These are phyloP conservation scores for Aythya baeri DNA, from an alignment of 2,113 vertebrate genomes.

Conservation along the genomic window DNA sequence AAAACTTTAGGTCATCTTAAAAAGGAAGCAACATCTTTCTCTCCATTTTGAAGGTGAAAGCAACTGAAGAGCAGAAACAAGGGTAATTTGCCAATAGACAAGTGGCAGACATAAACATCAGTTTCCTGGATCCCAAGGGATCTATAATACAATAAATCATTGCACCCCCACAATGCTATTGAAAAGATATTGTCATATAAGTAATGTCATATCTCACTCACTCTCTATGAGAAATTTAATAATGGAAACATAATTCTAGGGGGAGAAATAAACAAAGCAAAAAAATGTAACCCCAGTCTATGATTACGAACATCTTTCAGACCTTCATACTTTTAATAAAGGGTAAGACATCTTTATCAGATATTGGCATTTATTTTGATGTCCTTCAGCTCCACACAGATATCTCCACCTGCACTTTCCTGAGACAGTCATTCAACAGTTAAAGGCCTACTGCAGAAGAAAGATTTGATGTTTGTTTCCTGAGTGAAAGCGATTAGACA, in stretches of 20 bases:
- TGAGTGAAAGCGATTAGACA: not conserved
- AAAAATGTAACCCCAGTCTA: not conserved
- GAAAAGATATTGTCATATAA: not conserved
- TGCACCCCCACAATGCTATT: not conserved
- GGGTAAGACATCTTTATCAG: not conserved
- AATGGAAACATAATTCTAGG: not conserved
- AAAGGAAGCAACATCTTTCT: not conserved
- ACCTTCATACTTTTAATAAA: not conserved
- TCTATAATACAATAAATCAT: not conserved
- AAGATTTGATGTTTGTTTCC: not conserved
- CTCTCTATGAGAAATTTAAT: not conserved
- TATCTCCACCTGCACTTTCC: not conserved
- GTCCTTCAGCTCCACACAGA: not conserved
- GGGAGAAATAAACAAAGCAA: rapidly evolving
- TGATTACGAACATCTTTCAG: not conserved
- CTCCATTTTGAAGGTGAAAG: not conserved
- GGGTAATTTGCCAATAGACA: not conserved
- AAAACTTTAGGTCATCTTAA: not conserved
- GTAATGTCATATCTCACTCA: not conserved
- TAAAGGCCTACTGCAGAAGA: not conserved
- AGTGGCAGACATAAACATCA: not conserved
- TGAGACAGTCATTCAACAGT: not conserved
- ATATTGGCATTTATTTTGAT: not conserved
- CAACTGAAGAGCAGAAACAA: not conserved
- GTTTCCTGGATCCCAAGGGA: not conserved